phyloP scores from a whole-genome alignment of 1,140 invertebrate genomes.

The Halictus rubicundus region DNA sequence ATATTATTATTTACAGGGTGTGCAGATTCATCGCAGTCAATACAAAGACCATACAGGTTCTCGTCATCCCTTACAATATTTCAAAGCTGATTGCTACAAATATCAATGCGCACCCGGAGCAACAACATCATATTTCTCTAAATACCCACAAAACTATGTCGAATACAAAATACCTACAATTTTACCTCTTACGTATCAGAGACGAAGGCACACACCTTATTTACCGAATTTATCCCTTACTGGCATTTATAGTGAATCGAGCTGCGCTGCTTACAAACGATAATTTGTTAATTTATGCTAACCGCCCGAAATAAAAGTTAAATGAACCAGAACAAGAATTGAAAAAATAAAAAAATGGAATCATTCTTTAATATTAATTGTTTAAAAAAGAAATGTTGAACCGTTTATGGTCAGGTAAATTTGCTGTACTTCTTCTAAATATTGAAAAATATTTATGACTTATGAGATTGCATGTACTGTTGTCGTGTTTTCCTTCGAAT shows the following conservation, averaged over 20 bases:
- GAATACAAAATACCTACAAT: conserved; percentile 82
- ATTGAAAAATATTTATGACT: too few relatives aligned
- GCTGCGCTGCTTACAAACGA: conserved; percentile 65
- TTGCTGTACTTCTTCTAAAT: too few relatives aligned
- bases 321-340: too few relatives aligned
- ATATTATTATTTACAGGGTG: conserved; percentile 72
- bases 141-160: conserved; percentile 80
- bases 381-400: too few relatives aligned
- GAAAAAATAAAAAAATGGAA: too few relatives aligned
- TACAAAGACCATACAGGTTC: conserved; percentile 81
- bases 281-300: conserved; percentile 25
- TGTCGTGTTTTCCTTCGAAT: conserved; percentile 25
- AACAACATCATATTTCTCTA: conserved; percentile 54
- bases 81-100: conserved; percentile 77
- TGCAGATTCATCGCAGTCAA: conserved; percentile 82
- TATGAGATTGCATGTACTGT: not conserved
- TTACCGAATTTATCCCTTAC: conserved; percentile 80
- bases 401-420: too few relatives aligned
- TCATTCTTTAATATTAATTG: too few relatives aligned
- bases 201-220: conserved; percentile 77
- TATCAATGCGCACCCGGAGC: conserved; percentile 81
- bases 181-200: conserved; percentile 78
- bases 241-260: conserved; percentile 66
- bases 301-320: not conserved
- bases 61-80: conserved; percentile 81